A percentile compares a stretch with the other conserved stretches of the same genome.
phyloP scores from a whole-genome alignment of 2,888 invertebrate species.

The Drosophila villosipedis region DNA sequence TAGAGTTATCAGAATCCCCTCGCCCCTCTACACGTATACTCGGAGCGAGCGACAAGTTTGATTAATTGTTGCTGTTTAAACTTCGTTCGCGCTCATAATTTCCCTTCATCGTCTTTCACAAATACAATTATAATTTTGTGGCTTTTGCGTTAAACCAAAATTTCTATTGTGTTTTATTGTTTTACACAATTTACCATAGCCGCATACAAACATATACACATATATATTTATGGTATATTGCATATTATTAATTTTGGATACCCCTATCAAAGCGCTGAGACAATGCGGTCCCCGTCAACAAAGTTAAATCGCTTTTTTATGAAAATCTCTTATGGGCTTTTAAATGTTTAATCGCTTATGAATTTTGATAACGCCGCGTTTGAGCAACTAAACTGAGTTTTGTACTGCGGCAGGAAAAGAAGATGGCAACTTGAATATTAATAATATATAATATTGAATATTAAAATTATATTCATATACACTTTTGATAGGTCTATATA shows the following conservation, averaged over 20 bases:
- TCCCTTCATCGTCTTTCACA: slow-evolving; percentile 70
- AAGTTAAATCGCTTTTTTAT: slow-evolving; percentile 80
- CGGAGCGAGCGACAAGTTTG: slow-evolving; percentile 52
- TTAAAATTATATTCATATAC: slow-evolving; percentile 15
- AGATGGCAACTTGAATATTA: not conserved
- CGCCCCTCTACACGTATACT: too few species aligned
- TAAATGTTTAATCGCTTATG: slow-evolving; percentile 81
- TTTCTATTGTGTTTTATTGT: slow-evolving; percentile 69
- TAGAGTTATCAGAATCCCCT: slow-evolving; percentile 64
- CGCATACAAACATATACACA: not conserved
- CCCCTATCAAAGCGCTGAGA: slow-evolving; percentile 12
- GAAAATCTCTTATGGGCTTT: slow-evolving; percentile 80
- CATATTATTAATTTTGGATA: slow-evolving; percentile 55
- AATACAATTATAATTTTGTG: slow-evolving; percentile 73
- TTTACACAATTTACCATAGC: slow-evolving; percentile 36
- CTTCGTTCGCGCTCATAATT: slow-evolving; percentile 73
- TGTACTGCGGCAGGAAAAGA: not conserved
- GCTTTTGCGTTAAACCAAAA: slow-evolving; percentile 68
- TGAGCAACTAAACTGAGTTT: slow-evolving; percentile 45
- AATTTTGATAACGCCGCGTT: slow-evolving; percentile 70
- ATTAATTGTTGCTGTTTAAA: slow-evolving; percentile 70
- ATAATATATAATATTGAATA: not conserved
- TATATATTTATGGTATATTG: slow-evolving; percentile 20
- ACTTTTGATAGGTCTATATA: slow-evolving; percentile 2
- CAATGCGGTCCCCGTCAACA: slow-evolving; percentile 40